These are phyloP conservation scores for Lordiphosa mommai DNA, from an alignment of 1,140 invertebrate genomes.

Conservation along the genomic window DNA sequence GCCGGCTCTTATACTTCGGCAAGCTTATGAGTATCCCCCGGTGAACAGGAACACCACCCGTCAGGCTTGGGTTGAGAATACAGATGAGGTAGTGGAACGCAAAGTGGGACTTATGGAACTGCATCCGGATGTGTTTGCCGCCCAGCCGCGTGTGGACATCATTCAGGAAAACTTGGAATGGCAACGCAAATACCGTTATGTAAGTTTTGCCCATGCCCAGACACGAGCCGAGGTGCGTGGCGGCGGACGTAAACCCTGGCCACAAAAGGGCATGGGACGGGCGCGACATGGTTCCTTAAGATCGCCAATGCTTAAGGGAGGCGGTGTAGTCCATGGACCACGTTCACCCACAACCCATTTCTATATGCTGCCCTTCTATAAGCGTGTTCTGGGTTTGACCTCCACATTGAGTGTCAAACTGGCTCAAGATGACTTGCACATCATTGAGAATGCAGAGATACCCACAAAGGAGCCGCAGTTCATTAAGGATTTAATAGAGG, in stretches of 20 bases:
- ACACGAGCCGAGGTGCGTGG: constrained; percentile 91
- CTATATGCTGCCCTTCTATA: constrained; percentile 92
- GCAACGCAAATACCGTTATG: constrained; percentile 91
- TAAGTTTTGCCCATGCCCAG: constrained; percentile 87
- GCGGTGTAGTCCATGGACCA: constrained; percentile 93
- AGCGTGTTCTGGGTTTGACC: constrained; percentile 89
- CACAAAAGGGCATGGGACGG: constrained; percentile 94
- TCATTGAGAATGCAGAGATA: constrained; percentile 93
- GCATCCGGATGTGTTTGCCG: constrained; percentile 93
- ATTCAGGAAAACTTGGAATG: constrained; percentile 93
- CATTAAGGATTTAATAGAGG: constrained; percentile 89
- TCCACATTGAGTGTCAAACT: constrained; percentile 93
- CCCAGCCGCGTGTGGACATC: constrained; percentile 92
- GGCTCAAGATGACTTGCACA: constrained; percentile 96
- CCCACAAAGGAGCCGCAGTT: constrained; percentile 90
- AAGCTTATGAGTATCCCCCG: constrained; percentile 46
- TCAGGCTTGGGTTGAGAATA: constrained; percentile 95
- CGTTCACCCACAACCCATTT: constrained; percentile 93
- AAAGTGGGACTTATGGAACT: constrained; percentile 92
- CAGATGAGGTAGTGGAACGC: constrained; percentile 88
- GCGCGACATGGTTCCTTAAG: constrained; percentile 95
- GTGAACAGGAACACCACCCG: constrained; percentile 74
- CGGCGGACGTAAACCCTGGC: constrained; percentile 95
- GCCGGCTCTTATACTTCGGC: constrained; percentile 48
- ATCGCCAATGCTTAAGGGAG: constrained; percentile 90